Base-by-base conservation (phyloP, 2,888 invertebrate species). In the Torymus texanus region DNA sequence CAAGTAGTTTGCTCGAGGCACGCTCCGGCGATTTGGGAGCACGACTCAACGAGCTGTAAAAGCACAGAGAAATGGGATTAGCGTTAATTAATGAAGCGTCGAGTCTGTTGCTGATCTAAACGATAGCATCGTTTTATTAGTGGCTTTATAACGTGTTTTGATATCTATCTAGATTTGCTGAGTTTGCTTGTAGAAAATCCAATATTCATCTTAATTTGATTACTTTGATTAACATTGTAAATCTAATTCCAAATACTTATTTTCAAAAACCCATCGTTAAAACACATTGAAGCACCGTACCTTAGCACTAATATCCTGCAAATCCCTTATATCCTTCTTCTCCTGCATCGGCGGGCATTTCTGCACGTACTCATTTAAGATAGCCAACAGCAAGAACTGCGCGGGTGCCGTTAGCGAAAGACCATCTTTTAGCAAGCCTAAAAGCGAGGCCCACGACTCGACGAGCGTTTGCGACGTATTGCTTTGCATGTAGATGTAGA, bases 1-100 rank as follows among this genome's bases (percentile, higher is more conserved):
- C 97, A 97, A 0, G 97, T 97, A 0, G 97, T 96, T 90, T 97
- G 96, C 87, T 97, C 97, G 83, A 97, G 91, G 85, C 96, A 95
- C n/a, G 96, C 95, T n/a, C 96, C 96, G 10, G 97, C 97, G 56
- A 97, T 95, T 90, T 93, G 93, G 5, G 95, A 95, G 78, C 96
- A 93, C 4, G 95, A 94, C 88, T 97, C 97, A 59, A 97, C 93
- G 74, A 97, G 90, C 91, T 93, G 83, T 59, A 84, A 85, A 29
- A 16, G 50, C 13, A 8, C 41, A 5, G 8, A 62, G 63, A 56
- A 50, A 12, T n/a, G 5, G 14, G 55, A 10, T 16, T 56, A 41
- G 41, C 41, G 41, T 41, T 71, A 24, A 41, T 73, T 51, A 63
- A 41, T 71, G 41, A 66, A 58, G 55, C 56, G 50, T 70, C 21